Conservation (phyloP, 2,113 vertebrate genomes). For the Rhombomys opimus region DNA sequence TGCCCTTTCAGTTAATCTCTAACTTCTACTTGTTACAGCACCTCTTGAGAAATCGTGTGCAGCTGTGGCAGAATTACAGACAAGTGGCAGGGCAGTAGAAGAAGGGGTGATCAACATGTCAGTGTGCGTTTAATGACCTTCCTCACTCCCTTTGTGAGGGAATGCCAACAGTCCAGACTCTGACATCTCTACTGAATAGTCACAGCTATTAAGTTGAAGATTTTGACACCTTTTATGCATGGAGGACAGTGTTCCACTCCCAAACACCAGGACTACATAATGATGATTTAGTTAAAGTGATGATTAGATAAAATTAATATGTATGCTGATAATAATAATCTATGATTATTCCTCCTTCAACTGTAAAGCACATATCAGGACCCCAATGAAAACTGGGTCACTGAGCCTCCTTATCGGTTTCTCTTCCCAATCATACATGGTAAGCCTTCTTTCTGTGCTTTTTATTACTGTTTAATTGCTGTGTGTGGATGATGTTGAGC, state of each 20-base stretch:
- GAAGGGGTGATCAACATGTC: not conserved
- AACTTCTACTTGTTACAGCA: not conserved
- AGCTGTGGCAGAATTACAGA: not conserved
- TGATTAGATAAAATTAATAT: too few species aligned
- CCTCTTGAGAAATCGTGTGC: not conserved
- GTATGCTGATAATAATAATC: too few species aligned
- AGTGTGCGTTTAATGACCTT: not conserved
- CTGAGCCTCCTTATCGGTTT: too few species aligned
- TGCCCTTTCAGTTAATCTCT: too few species aligned
- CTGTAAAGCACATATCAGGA: not conserved
- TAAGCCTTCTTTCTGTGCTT: not conserved
- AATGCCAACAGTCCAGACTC: not conserved
- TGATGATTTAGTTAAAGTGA: not conserved
- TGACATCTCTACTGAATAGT: not conserved
- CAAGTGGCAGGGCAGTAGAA: too few species aligned
- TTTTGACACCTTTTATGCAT: not conserved
- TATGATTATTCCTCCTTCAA: not conserved
- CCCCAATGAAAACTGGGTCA: not conserved
- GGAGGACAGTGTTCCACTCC: not conserved
- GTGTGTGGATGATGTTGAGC: not conserved
- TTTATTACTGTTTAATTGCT: not conserved
- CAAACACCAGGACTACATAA: not conserved
- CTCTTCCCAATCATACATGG: not conserved
- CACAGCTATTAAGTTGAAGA: not conserved
- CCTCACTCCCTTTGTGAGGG: not conserved